Base-by-base conservation (phyloP, 37 sponge, comb jelly and placozoan genomes). In the Ianthella basta region DNA sequence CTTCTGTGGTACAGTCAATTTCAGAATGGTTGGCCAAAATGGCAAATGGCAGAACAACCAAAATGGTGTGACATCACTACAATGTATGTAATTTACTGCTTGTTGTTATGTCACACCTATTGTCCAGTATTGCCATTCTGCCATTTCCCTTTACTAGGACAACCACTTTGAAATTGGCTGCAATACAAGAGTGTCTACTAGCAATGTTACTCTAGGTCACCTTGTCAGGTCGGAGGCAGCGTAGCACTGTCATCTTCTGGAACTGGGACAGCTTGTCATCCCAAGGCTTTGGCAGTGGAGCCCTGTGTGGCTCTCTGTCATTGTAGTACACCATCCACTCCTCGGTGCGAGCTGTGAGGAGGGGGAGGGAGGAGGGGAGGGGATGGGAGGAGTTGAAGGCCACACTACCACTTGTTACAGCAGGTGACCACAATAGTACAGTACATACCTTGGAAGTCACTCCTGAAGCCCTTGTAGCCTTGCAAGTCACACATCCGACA, bases 141-240 rank as follows among this genome's bases (percentile, higher is more conserved):
- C n/a, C n/a, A n/a, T n/a, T n/a, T n/a, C n/a, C n/a, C n/a, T n/a
- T n/a, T n/a, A n/a, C n/a, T n/a, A n/a, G n/a, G n/a, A n/a, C n/a
- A n/a, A n/a, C n/a, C n/a, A n/a, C n/a, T n/a, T n/a, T n/a, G n/a
- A n/a, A n/a, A n/a, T n/a, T n/a, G 50, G 50, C 50, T 44, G 50
- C 50, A 8, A n/a, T n/a, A n/a, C 8, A 44, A 3, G 50, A 3
- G 8, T 44, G 50, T 44, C 50, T 44, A 8, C 50, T 44, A 8
- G 50, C 8, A 8, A 44, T 10, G 50, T 3, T 8, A 44, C 6
- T 8, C 50, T 8, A 44, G 50, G 55, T n/a, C 38, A 89, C 95
- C 89, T 99, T 99, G 82, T 99, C 99, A 39, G 97, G 96, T 4
- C 99, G 81, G 0, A 99, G 72, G 70, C 97, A 99, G 25, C 99